Base-by-base conservation (phyloP, 2,888 invertebrate species). In the Leptothorax acervorum region DNA sequence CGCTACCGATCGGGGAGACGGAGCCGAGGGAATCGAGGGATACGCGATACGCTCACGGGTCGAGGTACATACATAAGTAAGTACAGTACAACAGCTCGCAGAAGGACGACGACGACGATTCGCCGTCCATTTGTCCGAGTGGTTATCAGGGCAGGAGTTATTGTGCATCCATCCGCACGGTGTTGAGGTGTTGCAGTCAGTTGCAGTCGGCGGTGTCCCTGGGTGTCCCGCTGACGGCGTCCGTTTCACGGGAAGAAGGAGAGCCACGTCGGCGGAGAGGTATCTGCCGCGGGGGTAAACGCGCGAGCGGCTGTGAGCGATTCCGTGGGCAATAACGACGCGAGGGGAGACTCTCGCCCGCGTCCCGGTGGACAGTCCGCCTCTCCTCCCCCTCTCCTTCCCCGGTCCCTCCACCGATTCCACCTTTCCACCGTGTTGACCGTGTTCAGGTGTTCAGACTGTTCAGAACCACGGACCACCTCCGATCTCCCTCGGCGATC, bases 201-300 rank as follows among this genome's bases (percentile, higher is more conserved):
- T 89, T n/a, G 18, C 35, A 83, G 23, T 35, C 87, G 88, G 86
- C 88, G 81, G 87, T 23, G 23, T 23, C 23, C 23, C 23, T 23
- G 23, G 23, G 23, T 23, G 23, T 88, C 83, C 86, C 42, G 91
- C 88, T 87, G 90, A 88, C 91, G 89, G 91, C 91, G 91, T 91
- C 90, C 87, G 91, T 90, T 91, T 76, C 9, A 18, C 42, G 18
- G 23, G 8, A 35, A 4, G 83, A 84, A 85, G 84, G 48, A 9
- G 42, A 68, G 68, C 51, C 48, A 68, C 85, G 87, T 65, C 83
- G 79, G 83, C 75, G 83, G 65, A 53, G 84, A 65, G 83, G 83
- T 74, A 78, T 84, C 82, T 79, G 81, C 87, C 86, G 18, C 28
- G 8, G 48, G 2, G 51, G n/a, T 28, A 48, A 28, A 48, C 31